A percentile compares a stretch with the other conserved stretches of the same genome.
Conservation (phyloP, 2,888 invertebrate genomes). For the Calameuta filiformis region DNA sequence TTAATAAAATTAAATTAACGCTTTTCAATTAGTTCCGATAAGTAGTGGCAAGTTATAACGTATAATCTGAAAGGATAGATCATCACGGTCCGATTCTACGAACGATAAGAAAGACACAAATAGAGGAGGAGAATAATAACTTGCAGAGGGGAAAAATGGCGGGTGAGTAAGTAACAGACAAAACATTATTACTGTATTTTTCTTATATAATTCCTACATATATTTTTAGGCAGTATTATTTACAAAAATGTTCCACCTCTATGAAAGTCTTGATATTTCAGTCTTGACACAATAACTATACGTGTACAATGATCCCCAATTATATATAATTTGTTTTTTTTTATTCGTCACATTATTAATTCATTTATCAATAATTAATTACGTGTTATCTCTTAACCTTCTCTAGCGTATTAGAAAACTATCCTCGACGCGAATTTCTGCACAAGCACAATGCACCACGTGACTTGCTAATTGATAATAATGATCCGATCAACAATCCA, state of each 20-base stretch:
- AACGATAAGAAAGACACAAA: not conserved
- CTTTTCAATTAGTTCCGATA: too few species aligned
- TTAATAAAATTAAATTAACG: too few species aligned
- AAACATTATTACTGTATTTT: constrained; percentile 18
- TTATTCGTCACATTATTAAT: constrained; percentile 2
- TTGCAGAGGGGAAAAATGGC: not conserved
- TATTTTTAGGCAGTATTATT: constrained; percentile 55
- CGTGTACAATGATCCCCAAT: constrained; percentile 39
- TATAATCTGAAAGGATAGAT: not conserved
- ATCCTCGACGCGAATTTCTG: not conserved
- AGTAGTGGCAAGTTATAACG: not conserved
- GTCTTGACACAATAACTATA: constrained; percentile 58
- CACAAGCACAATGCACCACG: not conserved
- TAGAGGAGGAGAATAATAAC: not conserved
- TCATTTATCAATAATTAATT: constrained; percentile 15
- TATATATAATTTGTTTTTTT: constrained; percentile 6
- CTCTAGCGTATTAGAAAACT: constrained; percentile 1
- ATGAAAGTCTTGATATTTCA: constrained; percentile 59
- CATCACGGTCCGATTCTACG: not conserved
- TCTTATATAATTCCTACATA: constrained; percentile 52
- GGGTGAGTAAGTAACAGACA: not conserved
- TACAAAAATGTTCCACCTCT: constrained; percentile 59
- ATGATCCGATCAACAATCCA: not conserved
- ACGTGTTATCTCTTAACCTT: constrained; percentile 22
- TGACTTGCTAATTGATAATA: not conserved